Evolutionary conservation across 2,888 invertebrate genomes (phyloP), one percentile per base, ranked within the genome.

Genomic region (Lycocerus yunnanus): DNA sequence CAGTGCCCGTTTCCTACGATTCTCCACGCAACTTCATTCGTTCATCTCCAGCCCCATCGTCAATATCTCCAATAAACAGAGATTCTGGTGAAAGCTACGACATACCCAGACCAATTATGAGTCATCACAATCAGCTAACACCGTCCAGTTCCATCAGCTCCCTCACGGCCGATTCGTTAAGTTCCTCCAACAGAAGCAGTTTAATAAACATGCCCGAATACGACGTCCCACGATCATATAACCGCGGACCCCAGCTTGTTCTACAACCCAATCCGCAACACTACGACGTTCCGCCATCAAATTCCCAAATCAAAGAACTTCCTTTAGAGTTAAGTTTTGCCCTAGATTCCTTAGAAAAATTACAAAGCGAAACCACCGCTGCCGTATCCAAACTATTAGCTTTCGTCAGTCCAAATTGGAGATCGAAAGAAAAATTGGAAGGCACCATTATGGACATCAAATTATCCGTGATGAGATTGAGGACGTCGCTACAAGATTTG

Each of bases 401-500:
- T 69, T 94, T 94, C 86, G 95, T 94, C 75, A 90, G 91, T 79
- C 94, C 95, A 20, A 92, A 93, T 72, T 97, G 97, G 97, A 91
- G 97, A 82, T 91, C 91, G 76, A 91, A 92, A 77, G 94, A 94
- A 21, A 93, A 93, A 83, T 88, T 97, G 76, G 94, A 95, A 80
- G 90, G 92, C 14, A 92, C 92, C 73, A 88, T 96, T 61, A 92
- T 95, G 88, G 96, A 97, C 84, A 92, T 97, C 60, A 94, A 95
- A 87, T 89, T 95, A 79, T 93, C 95, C 6, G 94, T 94, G 63
- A 91, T 93, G 6, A 89, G 94, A 69, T 88, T 97, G 66, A 90
- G 94, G 79, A 93, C 95, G 3, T 93, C 95, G 1, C 87, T 97
- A 27, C 94, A 95, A 85, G 96, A 97, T 88, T 91, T 97, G 74